phyloP scores from a whole-genome alignment of 2,888 invertebrate genomes.

The Ecliptopera silaceata region DNA sequence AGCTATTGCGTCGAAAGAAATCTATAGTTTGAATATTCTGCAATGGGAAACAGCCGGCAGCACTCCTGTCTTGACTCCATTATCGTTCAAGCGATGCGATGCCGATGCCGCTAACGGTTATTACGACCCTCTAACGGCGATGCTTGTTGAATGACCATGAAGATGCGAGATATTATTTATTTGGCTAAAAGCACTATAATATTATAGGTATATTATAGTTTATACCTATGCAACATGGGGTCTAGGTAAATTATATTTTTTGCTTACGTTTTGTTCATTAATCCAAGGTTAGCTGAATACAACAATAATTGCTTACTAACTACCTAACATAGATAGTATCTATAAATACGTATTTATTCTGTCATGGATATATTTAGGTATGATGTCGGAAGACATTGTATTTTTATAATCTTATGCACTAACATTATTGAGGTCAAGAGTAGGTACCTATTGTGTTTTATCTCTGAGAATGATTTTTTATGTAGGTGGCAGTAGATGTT shows the following conservation, averaged over 20 bases:
- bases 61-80: constrained; percentile 14
- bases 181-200: too few relatives aligned
- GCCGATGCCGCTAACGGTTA: constrained; percentile 36
- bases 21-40: background rate
- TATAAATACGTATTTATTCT: constrained; percentile 10
- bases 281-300: constrained; percentile 22
- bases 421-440: constrained; percentile 52
- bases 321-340: background rate
- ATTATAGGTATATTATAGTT: too few relatives aligned
- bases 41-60: background rate
- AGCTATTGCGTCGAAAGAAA: background rate
- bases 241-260: background rate
- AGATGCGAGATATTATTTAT: constrained; percentile 14
- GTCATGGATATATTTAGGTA: constrained; percentile 38
- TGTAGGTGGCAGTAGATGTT: constrained; percentile 43
- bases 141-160: constrained; percentile 27
- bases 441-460: constrained; percentile 34
- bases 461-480: constrained; percentile 56
- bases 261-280: constrained; percentile 6
- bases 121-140: constrained; percentile 35
- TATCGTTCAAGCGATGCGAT: constrained; percentile 31
- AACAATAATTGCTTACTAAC: constrained; percentile 9
- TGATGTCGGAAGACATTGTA: constrained; percentile 30
- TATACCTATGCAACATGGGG: background rate
- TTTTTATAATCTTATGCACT: constrained; percentile 30